phyloP scores from a whole-genome alignment of 2,113 vertebrate genomes.

The Podocnemis expansa region DNA sequence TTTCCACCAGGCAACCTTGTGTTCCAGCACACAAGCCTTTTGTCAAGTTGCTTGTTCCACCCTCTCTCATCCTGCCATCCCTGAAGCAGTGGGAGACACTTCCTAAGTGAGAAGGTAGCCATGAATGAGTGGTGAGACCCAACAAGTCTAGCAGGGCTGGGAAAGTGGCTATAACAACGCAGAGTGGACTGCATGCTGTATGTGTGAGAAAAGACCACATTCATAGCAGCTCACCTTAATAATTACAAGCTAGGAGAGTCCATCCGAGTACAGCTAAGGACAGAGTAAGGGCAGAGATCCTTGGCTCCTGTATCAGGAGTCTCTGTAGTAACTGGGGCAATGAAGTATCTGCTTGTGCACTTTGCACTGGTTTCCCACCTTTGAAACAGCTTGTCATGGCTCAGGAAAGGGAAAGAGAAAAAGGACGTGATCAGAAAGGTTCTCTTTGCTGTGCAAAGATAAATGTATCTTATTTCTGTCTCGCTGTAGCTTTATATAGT shows the following conservation, averaged over 20 bases:
- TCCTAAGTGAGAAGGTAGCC: neutral
- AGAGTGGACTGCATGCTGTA: neutral
- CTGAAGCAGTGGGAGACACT: neutral
- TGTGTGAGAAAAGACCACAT: neutral
- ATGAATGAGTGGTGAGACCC: neutral
- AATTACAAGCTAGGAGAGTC: neutral
- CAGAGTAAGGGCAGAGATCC: neutral
- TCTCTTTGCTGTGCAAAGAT: slow-evolving; percentile 63
- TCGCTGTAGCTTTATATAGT: slow-evolving; percentile 80
- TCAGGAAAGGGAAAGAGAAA: slow-evolving; percentile 19
- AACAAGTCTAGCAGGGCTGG: neutral
- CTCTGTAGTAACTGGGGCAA: rapidly evolving
- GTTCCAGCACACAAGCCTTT: neutral
- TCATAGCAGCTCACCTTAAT: neutral
- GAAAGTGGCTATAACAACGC: neutral
- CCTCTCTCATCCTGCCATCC: neutral
- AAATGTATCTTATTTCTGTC: slow-evolving; percentile 78
- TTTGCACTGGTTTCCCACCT: slow-evolving; percentile 13
- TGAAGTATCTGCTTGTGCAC: neutral
- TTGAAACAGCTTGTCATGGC: slow-evolving; percentile 42
- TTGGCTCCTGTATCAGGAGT: neutral
- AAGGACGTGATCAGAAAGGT: slow-evolving; percentile 72
- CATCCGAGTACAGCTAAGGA: neutral
- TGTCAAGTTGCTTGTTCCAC: neutral
- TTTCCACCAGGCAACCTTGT: neutral